Conservation (phyloP, 1,140 invertebrate species). For the Megathymus violae region DNA sequence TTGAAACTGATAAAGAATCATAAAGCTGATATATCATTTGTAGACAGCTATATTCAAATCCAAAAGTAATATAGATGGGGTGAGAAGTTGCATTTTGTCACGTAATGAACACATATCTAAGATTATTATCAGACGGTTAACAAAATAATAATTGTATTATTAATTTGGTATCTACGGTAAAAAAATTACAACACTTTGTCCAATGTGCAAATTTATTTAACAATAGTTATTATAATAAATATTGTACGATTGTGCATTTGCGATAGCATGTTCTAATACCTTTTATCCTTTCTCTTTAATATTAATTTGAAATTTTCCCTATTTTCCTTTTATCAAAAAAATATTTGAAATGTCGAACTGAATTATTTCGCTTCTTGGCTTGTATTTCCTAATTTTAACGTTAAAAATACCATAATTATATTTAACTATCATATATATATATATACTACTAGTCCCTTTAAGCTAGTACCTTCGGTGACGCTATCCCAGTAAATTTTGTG, state of each 20-base stretch:
- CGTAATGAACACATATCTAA: slow-evolving; percentile 34
- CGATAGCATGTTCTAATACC: slow-evolving; percentile 29
- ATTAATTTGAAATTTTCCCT: background rate
- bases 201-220: slow-evolving; percentile 14
- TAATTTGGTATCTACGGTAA: slow-evolving; percentile 43
- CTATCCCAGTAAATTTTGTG: slow-evolving; percentile 7
- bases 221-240: slow-evolving; percentile 30
- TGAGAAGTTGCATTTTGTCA: slow-evolving; percentile 42
- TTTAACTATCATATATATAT: no score
- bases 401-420: no score
- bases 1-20: no score
- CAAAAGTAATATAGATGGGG: slow-evolving; percentile 48
- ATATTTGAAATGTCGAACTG: slow-evolving; percentile 27
- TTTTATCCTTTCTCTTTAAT: slow-evolving; percentile 13
- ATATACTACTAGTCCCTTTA: no score
- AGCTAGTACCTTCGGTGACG: slow-evolving; percentile 21
- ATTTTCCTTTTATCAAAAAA: slow-evolving; percentile 6
- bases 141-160: slow-evolving; percentile 40
- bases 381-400: slow-evolving; percentile 37
- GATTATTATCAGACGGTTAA: slow-evolving; percentile 19
- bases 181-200: slow-evolving; percentile 12
- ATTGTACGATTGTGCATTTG: slow-evolving; percentile 34
- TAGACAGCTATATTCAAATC: no score
- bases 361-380: slow-evolving; percentile 43
- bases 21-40: no score